Evolutionary conservation across 1,140 invertebrate genomes (phyloP).

Genomic region (Ostrea edulis): DNA sequence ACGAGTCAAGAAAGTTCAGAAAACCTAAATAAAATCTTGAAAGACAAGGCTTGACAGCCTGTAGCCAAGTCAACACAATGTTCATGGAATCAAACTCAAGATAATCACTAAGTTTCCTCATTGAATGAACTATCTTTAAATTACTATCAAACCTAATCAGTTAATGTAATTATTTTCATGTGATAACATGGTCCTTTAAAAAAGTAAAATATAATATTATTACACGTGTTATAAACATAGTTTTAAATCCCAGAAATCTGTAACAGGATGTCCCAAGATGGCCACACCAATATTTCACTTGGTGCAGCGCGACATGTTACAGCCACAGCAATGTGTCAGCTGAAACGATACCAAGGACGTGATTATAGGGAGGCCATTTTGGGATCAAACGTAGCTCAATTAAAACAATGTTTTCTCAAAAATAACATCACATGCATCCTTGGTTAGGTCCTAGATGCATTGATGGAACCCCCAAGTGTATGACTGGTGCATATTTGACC

Average conservation of each 20-base stretch:
- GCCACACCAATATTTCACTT: neutral
- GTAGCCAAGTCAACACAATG: neutral
- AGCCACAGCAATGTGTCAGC: constrained; percentile 18
- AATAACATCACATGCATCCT: constrained; percentile 11
- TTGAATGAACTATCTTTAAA: neutral
- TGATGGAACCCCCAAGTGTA: constrained; percentile 13
- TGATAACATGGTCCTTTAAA: neutral
- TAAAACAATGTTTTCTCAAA: constrained; percentile 40
- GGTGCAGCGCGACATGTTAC: neutral
- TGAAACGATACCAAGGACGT: constrained; percentile 34
- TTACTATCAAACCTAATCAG: neutral
- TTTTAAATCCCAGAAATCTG: neutral
- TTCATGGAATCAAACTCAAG: neutral
- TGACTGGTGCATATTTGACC: constrained; percentile 30
- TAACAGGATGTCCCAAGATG: constrained; percentile 1
- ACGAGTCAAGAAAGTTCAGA: neutral
- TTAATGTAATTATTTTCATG: constrained; percentile 6
- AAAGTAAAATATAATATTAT: neutral
- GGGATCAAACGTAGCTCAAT: constrained; percentile 39
- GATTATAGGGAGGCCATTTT: constrained; percentile 45
- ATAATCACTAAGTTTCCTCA: neutral
- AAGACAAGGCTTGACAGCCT: neutral
- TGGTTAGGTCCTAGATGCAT: constrained; percentile 7
- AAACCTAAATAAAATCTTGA: neutral
- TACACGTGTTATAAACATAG: neutral